Conservation (phyloP, 2,888 invertebrate species). For the Trachelus iudaicus region DNA sequence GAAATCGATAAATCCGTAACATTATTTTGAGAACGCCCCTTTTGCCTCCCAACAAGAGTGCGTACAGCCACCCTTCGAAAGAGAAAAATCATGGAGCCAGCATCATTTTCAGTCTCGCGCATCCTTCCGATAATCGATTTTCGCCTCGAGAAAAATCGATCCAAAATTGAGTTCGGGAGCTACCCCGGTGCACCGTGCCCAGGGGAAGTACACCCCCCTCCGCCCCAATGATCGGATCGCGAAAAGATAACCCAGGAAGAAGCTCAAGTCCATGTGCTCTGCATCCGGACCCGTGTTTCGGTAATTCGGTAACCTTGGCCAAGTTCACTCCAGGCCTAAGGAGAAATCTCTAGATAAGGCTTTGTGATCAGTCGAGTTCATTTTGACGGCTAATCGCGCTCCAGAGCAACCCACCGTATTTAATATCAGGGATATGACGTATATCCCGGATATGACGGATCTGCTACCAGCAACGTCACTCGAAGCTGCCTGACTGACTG, state of each 20-base stretch:
- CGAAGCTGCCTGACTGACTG: background rate
- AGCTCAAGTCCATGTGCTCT: background rate
- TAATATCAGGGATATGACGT: background rate
- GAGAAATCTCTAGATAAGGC: background rate
- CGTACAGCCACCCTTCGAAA: background rate
- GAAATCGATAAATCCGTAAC: background rate
- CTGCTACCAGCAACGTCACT: background rate
- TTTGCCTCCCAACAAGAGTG: background rate
- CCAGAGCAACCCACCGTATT: conserved; percentile 22
- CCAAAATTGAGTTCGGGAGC: background rate
- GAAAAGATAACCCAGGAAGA: background rate
- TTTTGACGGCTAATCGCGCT: conserved; percentile 42
- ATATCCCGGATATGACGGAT: background rate
- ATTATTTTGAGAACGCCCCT: background rate
- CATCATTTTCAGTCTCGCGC: background rate
- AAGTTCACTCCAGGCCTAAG: background rate
- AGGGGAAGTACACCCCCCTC: background rate
- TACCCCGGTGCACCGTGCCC: background rate
- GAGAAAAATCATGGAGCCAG: background rate
- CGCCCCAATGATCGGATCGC: background rate
- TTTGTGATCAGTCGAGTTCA: conserved; percentile 43
- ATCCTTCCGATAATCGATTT: background rate
- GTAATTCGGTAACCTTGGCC: background rate
- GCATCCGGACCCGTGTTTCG: background rate
- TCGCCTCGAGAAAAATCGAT: background rate